Conservation (phyloP, 2,888 invertebrate species). For the Protodeltote pygarga region DNA sequence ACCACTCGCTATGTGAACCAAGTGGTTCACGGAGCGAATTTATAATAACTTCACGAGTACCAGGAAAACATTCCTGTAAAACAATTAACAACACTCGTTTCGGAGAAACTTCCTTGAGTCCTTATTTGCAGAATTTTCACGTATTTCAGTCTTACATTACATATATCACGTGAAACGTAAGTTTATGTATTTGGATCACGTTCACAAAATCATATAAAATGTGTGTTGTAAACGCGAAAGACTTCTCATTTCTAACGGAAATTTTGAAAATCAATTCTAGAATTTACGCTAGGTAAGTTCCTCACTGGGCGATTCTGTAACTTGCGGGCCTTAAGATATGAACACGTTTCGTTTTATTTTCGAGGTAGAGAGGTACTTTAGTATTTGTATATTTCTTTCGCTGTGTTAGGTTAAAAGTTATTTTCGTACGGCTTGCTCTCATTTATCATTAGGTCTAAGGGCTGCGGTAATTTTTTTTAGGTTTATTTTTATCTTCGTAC, state of each 20-base stretch:
- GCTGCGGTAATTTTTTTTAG: too few relatives aligned
- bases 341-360: conserved; percentile 20
- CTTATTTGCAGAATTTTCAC: conserved; percentile 37
- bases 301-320: conserved; percentile 6
- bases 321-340: conserved; percentile 21
- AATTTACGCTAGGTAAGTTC: conserved; percentile 33
- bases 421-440: too few relatives aligned
- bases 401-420: too few relatives aligned
- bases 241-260: conserved; percentile 38
- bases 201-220: conserved; percentile 51
- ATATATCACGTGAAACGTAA: conserved; percentile 31
- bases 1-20: conserved; percentile 27
- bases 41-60: conserved; percentile 20
- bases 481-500: too few relatives aligned
- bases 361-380: too few relatives aligned
- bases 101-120: conserved; percentile 37
- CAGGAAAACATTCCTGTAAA: conserved; percentile 29
- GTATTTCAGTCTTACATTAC: conserved; percentile 31
- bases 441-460: too few relatives aligned
- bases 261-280: conserved; percentile 43
- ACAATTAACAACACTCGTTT: conserved; percentile 28
- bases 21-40: conserved; percentile 19
- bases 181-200: conserved; percentile 45
- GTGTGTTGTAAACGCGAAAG: conserved; percentile 32
- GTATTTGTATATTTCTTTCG: too few relatives aligned